These are phyloP conservation scores for Yponomeuta cagnagella DNA, from an alignment of 2,888 invertebrate genomes.

Conservation along the genomic window DNA sequence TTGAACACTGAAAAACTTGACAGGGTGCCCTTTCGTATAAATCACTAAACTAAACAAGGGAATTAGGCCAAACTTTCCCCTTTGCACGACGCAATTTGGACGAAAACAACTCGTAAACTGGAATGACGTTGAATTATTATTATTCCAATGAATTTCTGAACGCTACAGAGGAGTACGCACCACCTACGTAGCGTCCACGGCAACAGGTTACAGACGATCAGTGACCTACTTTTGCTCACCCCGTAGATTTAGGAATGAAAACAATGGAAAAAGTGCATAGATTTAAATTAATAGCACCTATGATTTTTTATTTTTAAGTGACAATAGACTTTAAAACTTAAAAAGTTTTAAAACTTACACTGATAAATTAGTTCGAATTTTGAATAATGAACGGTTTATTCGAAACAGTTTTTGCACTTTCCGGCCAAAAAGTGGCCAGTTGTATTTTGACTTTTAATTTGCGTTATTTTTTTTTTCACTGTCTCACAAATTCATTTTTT, in stretches of 20 bases:
- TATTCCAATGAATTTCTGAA: neutral
- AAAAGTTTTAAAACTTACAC: neutral
- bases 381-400: neutral
- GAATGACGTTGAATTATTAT: neutral
- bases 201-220: conserved; percentile 34
- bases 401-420: neutral
- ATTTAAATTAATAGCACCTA: neutral
- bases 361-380: neutral
- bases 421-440: conserved; percentile 1
- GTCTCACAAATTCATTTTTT: conserved; percentile 6
- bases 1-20: too few species aligned
- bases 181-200: conserved; percentile 34
- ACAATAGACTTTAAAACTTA: neutral
- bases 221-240: conserved; percentile 29
- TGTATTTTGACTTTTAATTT: neutral
- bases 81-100: conserved; percentile 4
- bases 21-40: too few species aligned
- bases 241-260: neutral
- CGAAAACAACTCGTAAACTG: neutral
- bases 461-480: conserved; percentile 13
- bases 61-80: neutral
- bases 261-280: neutral
- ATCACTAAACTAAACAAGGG: neutral
- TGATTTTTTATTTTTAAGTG: too few species aligned
- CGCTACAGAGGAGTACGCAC: conserved; percentile 12